These are phyloP conservation scores for Zaprionus davidi DNA, from an alignment of 1,140 invertebrate species.

Conservation along the genomic window DNA sequence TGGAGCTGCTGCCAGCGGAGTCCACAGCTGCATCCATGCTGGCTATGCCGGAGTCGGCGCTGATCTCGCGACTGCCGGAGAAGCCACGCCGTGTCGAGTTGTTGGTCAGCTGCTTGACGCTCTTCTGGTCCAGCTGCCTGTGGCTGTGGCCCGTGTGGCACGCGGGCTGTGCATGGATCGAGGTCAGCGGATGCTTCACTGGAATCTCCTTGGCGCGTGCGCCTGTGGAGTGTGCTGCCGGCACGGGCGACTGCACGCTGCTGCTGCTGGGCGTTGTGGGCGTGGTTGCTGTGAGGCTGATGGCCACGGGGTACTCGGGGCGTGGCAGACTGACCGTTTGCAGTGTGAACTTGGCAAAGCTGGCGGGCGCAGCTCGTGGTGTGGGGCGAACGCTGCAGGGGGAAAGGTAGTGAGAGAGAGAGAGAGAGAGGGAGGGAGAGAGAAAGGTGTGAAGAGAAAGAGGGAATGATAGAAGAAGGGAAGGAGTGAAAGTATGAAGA, in stretches of 20 bases:
- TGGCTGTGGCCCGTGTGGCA: conserved; percentile 31
- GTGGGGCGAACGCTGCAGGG: conserved; percentile 69
- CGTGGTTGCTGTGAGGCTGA: conserved; percentile 78
- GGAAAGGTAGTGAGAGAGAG: no score
- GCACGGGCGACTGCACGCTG: conserved; percentile 63
- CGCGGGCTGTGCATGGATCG: conserved; percentile 58
- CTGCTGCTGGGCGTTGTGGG: conserved; percentile 76
- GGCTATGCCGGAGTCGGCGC: conserved; percentile 87
- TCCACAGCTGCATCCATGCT: conserved; percentile 85
- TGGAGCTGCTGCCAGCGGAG: conserved; percentile 58
- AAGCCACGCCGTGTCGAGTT: conserved; percentile 85
- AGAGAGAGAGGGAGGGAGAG: background rate
- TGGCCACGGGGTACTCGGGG: conserved; percentile 88
- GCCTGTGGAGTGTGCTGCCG: conserved; percentile 52
- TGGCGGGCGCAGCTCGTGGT: conserved; percentile 61
- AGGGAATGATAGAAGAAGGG: background rate
- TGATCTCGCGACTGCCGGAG: conserved; percentile 85
- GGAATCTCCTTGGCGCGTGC: conserved; percentile 59
- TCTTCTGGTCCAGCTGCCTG: conserved; percentile 87
- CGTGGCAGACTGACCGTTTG: conserved; percentile 89
- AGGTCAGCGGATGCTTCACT: conserved; percentile 65
- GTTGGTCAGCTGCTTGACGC: conserved; percentile 89
- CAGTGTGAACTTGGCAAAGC: conserved; percentile 88
- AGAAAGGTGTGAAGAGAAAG: background rate
- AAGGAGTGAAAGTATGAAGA: background rate